Conservation (phyloP, 2,113 vertebrate species). For the Globicephala melas region DNA sequence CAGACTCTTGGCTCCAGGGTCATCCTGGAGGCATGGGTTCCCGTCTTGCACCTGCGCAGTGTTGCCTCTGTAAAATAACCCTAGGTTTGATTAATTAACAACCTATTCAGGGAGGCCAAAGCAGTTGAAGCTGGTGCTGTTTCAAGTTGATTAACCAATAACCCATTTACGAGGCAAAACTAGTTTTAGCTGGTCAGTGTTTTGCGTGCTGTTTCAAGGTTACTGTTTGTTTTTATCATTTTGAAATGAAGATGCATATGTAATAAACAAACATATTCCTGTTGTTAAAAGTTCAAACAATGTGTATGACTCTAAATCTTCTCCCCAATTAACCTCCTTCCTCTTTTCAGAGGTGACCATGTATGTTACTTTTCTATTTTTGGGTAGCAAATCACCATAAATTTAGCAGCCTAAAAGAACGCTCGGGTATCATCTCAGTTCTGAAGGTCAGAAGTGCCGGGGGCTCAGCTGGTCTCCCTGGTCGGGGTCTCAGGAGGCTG, state of each 20-base stretch:
- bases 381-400: background rate
- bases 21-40: background rate
- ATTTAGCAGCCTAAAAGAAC: background rate
- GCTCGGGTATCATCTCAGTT: background rate
- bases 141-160: background rate
- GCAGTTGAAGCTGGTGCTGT: background rate
- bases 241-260: background rate
- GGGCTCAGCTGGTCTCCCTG: background rate
- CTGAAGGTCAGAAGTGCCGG: background rate
- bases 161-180: background rate
- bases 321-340: background rate
- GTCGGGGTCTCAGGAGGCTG: background rate
- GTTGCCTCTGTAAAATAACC: background rate
- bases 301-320: background rate
- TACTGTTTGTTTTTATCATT: background rate
- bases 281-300: background rate
- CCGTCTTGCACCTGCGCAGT: background rate
- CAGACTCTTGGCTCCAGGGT: background rate
- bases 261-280: background rate
- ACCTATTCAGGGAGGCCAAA: background rate
- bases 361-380: background rate
- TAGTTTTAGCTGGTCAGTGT: background rate
- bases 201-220: background rate
- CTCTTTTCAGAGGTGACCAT: background rate
- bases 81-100: background rate